Percentiles rank a stretch among this genome's conserved stretches.
phyloP scores from a whole-genome alignment of 1,140 invertebrate species.

The Anadara kagoshimensis region DNA sequence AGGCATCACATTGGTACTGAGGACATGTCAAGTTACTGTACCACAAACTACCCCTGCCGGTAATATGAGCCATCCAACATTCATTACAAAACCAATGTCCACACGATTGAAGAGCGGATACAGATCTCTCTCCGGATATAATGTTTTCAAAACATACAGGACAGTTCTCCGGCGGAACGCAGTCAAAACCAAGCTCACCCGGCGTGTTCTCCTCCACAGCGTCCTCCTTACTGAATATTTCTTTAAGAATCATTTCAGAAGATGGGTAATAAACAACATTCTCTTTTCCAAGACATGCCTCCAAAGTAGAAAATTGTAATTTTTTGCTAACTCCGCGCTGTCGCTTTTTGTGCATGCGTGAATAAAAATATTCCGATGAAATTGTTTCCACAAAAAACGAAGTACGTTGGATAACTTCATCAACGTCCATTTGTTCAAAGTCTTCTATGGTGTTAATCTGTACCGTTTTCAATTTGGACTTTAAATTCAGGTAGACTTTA shows the following conservation, averaged over 20 bases:
- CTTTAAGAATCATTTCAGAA: not conserved
- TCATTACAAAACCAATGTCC: slow-evolving; percentile 59
- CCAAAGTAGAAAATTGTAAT: slow-evolving; percentile 12
- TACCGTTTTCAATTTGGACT: not conserved
- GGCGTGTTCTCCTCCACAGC: not conserved
- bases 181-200: not conserved
- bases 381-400: slow-evolving; percentile 5
- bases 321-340: not conserved
- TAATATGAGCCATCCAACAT: slow-evolving; percentile 53
- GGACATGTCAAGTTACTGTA: slow-evolving; percentile 38
- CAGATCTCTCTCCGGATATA: slow-evolving; percentile 5
- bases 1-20: slow-evolving; percentile 45
- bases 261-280: not conserved
- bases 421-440: slow-evolving; percentile 5
- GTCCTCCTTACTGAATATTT: not conserved
- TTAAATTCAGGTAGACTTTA: slow-evolving; percentile 23
- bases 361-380: slow-evolving; percentile 2
- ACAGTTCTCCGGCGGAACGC: slow-evolving; percentile 40
- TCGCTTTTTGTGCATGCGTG: not conserved
- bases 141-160: slow-evolving; percentile 41
- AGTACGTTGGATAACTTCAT: slow-evolving; percentile 2
- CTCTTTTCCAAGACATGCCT: not conserved
- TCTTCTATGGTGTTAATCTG: slow-evolving; percentile 14
- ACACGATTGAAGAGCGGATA: slow-evolving; percentile 46
- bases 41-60: slow-evolving; percentile 12